Percentiles rank a stretch among this genome's conserved stretches.
These are phyloP conservation scores for Homarus gammarus DNA, from an alignment of 2,888 invertebrate genomes.

Conservation along the genomic window DNA sequence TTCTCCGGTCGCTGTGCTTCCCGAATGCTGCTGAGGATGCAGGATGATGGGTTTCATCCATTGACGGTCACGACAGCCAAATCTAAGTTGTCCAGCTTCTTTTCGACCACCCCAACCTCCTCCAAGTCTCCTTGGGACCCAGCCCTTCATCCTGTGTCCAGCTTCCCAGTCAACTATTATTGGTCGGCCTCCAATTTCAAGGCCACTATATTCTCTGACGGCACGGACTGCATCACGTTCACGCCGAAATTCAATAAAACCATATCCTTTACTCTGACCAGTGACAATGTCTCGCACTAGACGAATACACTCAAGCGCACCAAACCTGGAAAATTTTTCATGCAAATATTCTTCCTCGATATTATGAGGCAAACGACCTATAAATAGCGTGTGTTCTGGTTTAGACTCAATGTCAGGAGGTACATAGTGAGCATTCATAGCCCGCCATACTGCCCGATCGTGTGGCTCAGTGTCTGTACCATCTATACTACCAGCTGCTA, in stretches of 20 bases:
- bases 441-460: constrained; percentile 87
- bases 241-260: constrained; percentile 89
- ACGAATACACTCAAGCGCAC: constrained; percentile 77
- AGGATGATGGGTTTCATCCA: constrained; percentile 81
- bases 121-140: constrained; percentile 91
- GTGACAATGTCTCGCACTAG: constrained; percentile 90
- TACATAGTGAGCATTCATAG: constrained; percentile 84
- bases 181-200: constrained; percentile 84
- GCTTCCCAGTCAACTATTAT: constrained; percentile 89
- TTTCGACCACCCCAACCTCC: constrained; percentile 93
- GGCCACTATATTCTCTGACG: constrained; percentile 83
- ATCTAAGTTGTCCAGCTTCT: constrained; percentile 92
- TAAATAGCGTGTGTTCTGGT: constrained; percentile 87
- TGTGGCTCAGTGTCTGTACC: constrained; percentile 91
- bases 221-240: constrained; percentile 84
- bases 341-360: constrained; percentile 83
- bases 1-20: not conserved
- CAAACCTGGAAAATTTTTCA: constrained; percentile 78
- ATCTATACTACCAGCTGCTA: constrained; percentile 92
- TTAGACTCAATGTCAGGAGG: constrained; percentile 86
- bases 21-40: not conserved
- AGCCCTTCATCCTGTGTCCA: constrained; percentile 86
- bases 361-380: constrained; percentile 86
- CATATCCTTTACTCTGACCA: constrained; percentile 89
- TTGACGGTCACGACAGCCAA: constrained; percentile 89